Evolutionary conservation across 2,113 vertebrate genomes (phyloP).

Genomic region (Sapajus apella): DNA sequence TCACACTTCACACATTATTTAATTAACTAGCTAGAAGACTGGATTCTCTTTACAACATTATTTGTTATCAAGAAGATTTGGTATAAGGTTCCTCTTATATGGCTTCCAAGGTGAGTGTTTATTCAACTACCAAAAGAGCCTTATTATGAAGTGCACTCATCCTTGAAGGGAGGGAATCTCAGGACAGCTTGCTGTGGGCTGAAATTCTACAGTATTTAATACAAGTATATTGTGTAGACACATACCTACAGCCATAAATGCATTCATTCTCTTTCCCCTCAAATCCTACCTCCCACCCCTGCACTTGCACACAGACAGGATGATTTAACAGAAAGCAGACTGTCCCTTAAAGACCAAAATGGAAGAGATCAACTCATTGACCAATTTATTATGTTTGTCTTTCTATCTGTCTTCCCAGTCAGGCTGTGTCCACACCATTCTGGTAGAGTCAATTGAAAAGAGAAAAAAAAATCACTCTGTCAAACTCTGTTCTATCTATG

Average conservation of each 20-base stretch:
- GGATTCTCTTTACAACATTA: neutral
- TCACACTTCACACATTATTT: conserved; percentile 26
- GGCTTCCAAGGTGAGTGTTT: conserved; percentile 10
- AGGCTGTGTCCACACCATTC: conserved; percentile 23
- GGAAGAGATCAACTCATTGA: conserved; percentile 39
- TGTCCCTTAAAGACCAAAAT: conserved; percentile 11
- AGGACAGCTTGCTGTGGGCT: neutral
- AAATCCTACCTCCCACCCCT: no score
- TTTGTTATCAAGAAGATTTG: conserved; percentile 42
- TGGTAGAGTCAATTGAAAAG: neutral
- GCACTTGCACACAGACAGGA: neutral
- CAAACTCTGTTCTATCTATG: neutral
- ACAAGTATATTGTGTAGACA: neutral
- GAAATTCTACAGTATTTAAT: conserved; percentile 25
- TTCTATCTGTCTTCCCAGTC: conserved; percentile 37
- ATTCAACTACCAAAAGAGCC: neutral
- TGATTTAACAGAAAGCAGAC: conserved; percentile 9
- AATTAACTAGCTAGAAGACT: conserved; percentile 2
- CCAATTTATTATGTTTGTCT: neutral
- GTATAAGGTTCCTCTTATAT: conserved; percentile 40
- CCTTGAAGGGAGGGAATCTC: neutral
- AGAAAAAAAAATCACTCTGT: neutral
- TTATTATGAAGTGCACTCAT: conserved; percentile 1
- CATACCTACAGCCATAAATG: neutral
- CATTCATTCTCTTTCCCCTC: neutral